A percentile compares a stretch with the other conserved stretches of the same genome.
phyloP scores from a whole-genome alignment of 2,797 vertebrate genomes.

The Astyanax mexicanus region DNA sequence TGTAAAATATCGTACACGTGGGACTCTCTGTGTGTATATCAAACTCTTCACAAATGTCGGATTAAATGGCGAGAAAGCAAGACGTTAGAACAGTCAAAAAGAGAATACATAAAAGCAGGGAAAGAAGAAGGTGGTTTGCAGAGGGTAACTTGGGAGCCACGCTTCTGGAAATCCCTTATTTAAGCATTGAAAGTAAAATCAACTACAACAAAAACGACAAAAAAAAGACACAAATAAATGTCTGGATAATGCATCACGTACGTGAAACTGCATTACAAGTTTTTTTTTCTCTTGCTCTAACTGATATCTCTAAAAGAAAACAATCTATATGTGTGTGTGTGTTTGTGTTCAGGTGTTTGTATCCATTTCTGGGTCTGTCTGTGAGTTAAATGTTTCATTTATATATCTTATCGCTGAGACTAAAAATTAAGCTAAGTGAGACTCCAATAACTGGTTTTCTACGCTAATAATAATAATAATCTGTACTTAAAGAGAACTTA shows the following conservation, averaged over 20 bases:
- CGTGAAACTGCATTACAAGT: slow-evolving; percentile 68
- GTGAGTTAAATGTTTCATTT: slow-evolving; percentile 40
- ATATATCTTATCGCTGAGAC: slow-evolving; percentile 31
- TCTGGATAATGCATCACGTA: slow-evolving; percentile 73
- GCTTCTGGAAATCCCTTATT: slow-evolving; percentile 75
- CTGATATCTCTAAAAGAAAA: slow-evolving; percentile 78
- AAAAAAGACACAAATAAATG: no score
- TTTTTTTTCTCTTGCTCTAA: slow-evolving; percentile 64
- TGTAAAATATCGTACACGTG: slow-evolving; percentile 44
- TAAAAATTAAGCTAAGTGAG: slow-evolving; percentile 50
- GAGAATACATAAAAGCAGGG: slow-evolving; percentile 63
- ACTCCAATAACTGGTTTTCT: slow-evolving; percentile 59
- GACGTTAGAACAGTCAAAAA: slow-evolving; percentile 43
- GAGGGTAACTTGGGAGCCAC: slow-evolving; percentile 71
- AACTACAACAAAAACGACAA: slow-evolving; percentile 75
- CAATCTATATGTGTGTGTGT: slow-evolving; percentile 60
- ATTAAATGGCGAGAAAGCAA: slow-evolving; percentile 42
- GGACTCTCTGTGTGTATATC: slow-evolving; percentile 29
- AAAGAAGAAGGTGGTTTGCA: slow-evolving; percentile 65
- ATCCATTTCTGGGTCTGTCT: slow-evolving; percentile 44
- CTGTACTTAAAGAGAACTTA: slow-evolving; percentile 70
- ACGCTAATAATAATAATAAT: slow-evolving; percentile 70
- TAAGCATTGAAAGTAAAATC: slow-evolving; percentile 73
- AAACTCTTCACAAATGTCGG: slow-evolving; percentile 39
- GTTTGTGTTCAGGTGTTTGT: slow-evolving; percentile 31